phyloP scores from a whole-genome alignment of 1,140 invertebrate species.

The Drosophila albomicans region DNA sequence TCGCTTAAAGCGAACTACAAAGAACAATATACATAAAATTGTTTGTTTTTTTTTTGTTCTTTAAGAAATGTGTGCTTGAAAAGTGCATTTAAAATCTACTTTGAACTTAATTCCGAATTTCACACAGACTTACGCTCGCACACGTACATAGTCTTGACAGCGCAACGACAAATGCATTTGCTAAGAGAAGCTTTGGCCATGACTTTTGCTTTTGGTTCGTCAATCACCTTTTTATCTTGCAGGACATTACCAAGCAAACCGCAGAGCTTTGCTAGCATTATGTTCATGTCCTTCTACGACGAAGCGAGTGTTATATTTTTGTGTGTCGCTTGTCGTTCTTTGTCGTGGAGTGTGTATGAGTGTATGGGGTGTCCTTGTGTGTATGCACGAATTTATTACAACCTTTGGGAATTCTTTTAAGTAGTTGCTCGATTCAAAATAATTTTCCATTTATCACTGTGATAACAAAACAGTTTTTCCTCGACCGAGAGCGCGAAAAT shows the following conservation, averaged over 20 bases:
- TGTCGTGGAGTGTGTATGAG: slow-evolving; percentile 16
- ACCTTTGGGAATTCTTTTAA: slow-evolving; percentile 84
- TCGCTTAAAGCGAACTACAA: not conserved
- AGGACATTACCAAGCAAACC: slow-evolving; percentile 72
- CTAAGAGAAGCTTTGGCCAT: slow-evolving; percentile 74
- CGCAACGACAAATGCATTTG: slow-evolving; percentile 72
- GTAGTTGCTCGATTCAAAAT: slow-evolving; percentile 84
- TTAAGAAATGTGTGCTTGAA: not conserved
- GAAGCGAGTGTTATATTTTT: slow-evolving; percentile 10
- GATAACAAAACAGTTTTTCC: slow-evolving; percentile 81
- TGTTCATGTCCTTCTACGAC: slow-evolving; percentile 54
- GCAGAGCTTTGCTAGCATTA: slow-evolving; percentile 60
- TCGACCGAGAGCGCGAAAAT: slow-evolving; percentile 68
- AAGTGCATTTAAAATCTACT: slow-evolving; percentile 27
- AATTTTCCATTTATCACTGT: slow-evolving; percentile 84
- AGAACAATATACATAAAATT: slow-evolving; percentile 17
- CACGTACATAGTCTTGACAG: slow-evolving; percentile 3
- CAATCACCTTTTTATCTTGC: slow-evolving; percentile 80
- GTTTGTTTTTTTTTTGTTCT: not conserved
- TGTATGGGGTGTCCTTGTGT: slow-evolving; percentile 35
- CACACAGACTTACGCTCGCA: slow-evolving; percentile 1
- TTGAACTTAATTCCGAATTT: slow-evolving; percentile 6
- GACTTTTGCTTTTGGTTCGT: slow-evolving; percentile 81
- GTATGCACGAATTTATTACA: slow-evolving; percentile 77
- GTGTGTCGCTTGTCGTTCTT: not conserved